phyloP scores from a whole-genome alignment of 1,140 invertebrate genomes.

The Wasmannia auropunctata region DNA sequence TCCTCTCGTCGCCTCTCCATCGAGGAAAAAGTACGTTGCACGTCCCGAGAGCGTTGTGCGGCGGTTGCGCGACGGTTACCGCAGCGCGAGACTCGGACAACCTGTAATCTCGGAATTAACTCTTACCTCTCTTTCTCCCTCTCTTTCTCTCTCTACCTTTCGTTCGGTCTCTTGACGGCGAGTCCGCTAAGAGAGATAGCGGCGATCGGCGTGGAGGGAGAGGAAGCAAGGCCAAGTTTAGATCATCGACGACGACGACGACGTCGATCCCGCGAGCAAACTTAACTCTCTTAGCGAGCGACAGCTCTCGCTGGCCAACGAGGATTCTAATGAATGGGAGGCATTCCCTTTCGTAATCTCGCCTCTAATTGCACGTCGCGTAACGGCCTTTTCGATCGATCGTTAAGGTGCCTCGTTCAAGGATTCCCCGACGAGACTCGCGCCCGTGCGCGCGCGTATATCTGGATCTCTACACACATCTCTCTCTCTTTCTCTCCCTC shows the following conservation, averaged over 20 bases:
- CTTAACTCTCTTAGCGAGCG: slow-evolving; percentile 25
- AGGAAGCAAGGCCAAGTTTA: slow-evolving; percentile 76
- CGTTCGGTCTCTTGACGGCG: background rate
- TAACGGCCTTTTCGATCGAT: slow-evolving; percentile 68
- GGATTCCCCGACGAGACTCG: slow-evolving; percentile 44
- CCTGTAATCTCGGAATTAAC: slow-evolving; percentile 71
- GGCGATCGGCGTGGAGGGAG: slow-evolving; percentile 17
- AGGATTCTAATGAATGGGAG: slow-evolving; percentile 61
- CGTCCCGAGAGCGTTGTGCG: slow-evolving; percentile 29
- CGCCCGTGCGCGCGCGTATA: background rate
- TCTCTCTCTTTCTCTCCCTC: no score
- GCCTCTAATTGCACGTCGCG: slow-evolving; percentile 59
- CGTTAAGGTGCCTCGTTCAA: slow-evolving; percentile 65
- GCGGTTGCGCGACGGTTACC: slow-evolving; percentile 16
- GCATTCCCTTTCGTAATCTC: slow-evolving; percentile 67
- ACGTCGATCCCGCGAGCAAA: background rate
- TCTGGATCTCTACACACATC: slow-evolving; percentile 34
- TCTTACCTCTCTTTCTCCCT: slow-evolving; percentile 22
- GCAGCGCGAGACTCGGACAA: slow-evolving; percentile 64
- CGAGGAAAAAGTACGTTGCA: slow-evolving; percentile 56
- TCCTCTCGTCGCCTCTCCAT: slow-evolving; percentile 17
- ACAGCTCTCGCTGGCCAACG: background rate
- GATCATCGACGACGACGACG: slow-evolving; percentile 71
- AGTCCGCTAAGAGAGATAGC: background rate
- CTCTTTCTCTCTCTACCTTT: slow-evolving; percentile 4